Conservation (phyloP, 2,113 vertebrate species). For the Vidua macroura region DNA sequence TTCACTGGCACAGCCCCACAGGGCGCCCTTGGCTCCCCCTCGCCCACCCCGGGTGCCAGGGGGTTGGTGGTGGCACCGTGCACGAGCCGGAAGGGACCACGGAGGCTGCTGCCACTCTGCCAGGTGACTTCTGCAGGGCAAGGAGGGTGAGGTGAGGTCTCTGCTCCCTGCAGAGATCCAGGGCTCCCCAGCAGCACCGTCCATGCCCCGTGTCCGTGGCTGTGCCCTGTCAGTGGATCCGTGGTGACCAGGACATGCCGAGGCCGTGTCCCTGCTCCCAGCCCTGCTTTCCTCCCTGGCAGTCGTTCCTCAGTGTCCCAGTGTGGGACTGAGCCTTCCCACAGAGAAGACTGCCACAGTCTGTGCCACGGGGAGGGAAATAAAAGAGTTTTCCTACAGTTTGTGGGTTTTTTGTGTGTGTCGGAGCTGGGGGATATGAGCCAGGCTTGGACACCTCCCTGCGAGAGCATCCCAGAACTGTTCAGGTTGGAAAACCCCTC, state of each 20-base stretch:
- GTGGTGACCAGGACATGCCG: rapidly evolving
- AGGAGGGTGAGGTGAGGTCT: too few relatives aligned
- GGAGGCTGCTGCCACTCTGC: not conserved
- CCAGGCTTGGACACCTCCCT: not conserved
- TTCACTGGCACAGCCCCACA: not conserved
- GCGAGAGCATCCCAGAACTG: not conserved
- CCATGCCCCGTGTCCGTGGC: not conserved
- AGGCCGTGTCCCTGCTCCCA: not conserved
- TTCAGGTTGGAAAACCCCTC: not conserved
- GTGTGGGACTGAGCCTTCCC: not conserved
- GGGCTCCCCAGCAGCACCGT: not conserved
- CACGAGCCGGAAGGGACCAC: rapidly evolving
- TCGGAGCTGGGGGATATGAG: rapidly evolving
- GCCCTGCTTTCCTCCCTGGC: not conserved
- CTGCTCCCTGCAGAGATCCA: rapidly evolving
- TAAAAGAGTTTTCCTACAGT: constrained; percentile 23
- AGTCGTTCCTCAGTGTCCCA: rapidly evolving
- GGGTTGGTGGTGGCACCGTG: not conserved
- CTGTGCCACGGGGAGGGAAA: not conserved
- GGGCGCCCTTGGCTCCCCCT: not conserved
- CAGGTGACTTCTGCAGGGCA: not conserved
- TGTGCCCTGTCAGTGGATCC: not conserved
- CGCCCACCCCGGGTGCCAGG: rapidly evolving
- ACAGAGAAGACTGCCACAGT: rapidly evolving
- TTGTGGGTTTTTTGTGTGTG: not conserved